Percentiles rank a stretch among this genome's conserved stretches.
Evolutionary conservation across 64 coral and sea anemone genomes (phyloP).

Genomic region (Trachythela sp.): DNA sequence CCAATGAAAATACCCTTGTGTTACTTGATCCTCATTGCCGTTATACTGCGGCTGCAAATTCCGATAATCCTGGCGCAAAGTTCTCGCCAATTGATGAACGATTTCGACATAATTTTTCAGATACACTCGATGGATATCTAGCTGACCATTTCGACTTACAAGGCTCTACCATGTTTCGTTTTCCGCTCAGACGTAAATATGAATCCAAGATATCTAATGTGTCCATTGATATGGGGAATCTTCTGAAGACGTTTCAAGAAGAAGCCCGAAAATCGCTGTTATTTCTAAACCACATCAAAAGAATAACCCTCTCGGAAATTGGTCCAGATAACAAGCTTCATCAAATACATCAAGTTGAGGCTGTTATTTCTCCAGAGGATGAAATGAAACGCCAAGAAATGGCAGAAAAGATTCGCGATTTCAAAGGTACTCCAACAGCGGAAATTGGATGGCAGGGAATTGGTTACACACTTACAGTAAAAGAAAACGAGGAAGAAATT

Average conservation of each 20-base stretch:
- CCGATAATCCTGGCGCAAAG: not conserved
- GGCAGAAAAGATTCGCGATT: not conserved
- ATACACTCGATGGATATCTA: constrained; percentile 44
- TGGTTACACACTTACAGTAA: not conserved
- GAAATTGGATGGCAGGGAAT: not conserved
- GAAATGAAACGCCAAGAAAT: not conserved
- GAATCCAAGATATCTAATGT: constrained; percentile 66
- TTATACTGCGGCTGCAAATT: not conserved
- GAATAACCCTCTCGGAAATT: constrained; percentile 71
- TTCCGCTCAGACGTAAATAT: constrained; percentile 51
- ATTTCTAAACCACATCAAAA: constrained; percentile 74
- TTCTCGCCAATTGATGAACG: not conserved
- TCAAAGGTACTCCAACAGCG: not conserved
- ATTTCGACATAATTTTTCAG: too few species aligned
- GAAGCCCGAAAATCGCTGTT: constrained; percentile 72
- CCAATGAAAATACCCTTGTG: not conserved
- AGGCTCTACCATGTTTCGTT: constrained; percentile 66
- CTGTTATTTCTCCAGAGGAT: not conserved
- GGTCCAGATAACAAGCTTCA: constrained; percentile 9
- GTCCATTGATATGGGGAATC: not conserved
- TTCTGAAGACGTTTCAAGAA: constrained; percentile 23
- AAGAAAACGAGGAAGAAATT: not conserved
- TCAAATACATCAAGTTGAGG: not conserved
- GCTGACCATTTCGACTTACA: constrained; percentile 67
- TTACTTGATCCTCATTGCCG: not conserved